A percentile compares a stretch with the other conserved stretches of the same genome.
Evolutionary conservation across 2,113 vertebrate genomes (phyloP).

Genomic region (Arvicanthis niloticus): DNA sequence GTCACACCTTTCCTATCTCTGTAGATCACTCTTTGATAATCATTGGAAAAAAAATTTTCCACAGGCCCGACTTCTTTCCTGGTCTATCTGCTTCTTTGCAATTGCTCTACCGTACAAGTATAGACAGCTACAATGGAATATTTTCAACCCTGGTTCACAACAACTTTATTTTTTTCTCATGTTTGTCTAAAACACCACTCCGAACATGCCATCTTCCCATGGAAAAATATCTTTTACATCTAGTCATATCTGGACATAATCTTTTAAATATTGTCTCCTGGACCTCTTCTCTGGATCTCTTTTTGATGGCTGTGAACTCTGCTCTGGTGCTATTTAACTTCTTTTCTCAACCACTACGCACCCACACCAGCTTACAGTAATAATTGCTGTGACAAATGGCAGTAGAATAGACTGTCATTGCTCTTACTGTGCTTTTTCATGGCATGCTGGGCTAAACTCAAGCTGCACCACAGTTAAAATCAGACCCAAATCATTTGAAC

Average conservation of each 20-base stretch:
- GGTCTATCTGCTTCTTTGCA: neutral
- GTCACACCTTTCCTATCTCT: neutral
- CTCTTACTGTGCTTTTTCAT: constrained; percentile 11
- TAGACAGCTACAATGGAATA: neutral
- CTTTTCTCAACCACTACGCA: neutral
- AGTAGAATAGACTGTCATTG: neutral
- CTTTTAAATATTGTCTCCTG: neutral
- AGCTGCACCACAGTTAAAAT: constrained; percentile 34
- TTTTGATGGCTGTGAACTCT: neutral
- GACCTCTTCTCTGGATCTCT: neutral
- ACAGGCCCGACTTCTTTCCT: neutral
- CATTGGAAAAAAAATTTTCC: neutral
- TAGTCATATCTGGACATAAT: neutral
- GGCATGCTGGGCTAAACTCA: neutral
- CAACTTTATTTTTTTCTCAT: neutral
- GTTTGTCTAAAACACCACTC: neutral
- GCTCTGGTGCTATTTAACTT: neutral
- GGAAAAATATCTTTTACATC: neutral
- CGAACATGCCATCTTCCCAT: neutral
- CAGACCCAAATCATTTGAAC: constrained; percentile 68
- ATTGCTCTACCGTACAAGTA: neutral
- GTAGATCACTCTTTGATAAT: neutral
- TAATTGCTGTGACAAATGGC: neutral
- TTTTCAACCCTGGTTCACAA: neutral
- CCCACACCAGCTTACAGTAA: neutral